Conservation (phyloP, 2,888 invertebrate genomes). For the Heteromyza rotundicornis region DNA sequence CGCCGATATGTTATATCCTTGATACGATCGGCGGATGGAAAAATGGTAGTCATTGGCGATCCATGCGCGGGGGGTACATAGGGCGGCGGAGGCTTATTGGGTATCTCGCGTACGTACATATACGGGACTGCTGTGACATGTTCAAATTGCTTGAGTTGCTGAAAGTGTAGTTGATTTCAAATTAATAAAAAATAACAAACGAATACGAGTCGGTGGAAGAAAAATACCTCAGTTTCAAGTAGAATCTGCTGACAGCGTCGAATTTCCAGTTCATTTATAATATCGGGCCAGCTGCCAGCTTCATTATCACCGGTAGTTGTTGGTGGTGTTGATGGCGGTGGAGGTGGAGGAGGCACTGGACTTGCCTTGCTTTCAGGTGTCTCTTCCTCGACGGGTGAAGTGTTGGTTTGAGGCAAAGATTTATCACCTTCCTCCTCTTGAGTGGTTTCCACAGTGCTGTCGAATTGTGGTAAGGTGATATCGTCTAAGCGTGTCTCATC, state of each 20-base stretch:
- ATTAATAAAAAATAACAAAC: neutral
- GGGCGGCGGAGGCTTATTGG: constrained; percentile 78
- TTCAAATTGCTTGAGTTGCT: constrained; percentile 68
- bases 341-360: constrained; percentile 30
- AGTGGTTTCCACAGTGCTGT: constrained; percentile 38
- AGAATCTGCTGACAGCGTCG: constrained; percentile 69
- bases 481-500: constrained; percentile 48
- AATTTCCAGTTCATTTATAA: constrained; percentile 68
- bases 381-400: neutral
- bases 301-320: constrained; percentile 4
- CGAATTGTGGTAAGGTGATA: constrained; percentile 47
- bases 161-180: no score
- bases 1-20: constrained; percentile 53
- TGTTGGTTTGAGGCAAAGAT: neutral
- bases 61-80: constrained; percentile 70
- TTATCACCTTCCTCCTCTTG: constrained; percentile 21
- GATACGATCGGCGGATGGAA: constrained; percentile 54
- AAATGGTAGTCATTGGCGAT: constrained; percentile 58
- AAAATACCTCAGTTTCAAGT: constrained; percentile 69
- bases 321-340: constrained; percentile 25
- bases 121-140: constrained; percentile 56
- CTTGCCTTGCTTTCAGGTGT: constrained; percentile 14
- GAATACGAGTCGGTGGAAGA: neutral
- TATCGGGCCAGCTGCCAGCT: constrained; percentile 46
- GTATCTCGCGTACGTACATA: constrained; percentile 70